Conservation (phyloP, 2,888 invertebrate genomes). For the Prenolepis imparis region DNA sequence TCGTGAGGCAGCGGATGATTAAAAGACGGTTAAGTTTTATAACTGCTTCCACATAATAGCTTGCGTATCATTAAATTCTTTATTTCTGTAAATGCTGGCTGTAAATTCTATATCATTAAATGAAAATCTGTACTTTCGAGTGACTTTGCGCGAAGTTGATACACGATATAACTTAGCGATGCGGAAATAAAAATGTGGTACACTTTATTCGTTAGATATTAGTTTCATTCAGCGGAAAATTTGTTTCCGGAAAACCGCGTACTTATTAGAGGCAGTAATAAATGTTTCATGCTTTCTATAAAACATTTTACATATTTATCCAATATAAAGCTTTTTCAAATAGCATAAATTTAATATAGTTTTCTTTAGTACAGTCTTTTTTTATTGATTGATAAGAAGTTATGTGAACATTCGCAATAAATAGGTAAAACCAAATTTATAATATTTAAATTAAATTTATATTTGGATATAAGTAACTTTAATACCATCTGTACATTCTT, state of each 20-base stretch:
- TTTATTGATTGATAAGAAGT: constrained; percentile 8
- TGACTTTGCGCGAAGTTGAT: constrained; percentile 37
- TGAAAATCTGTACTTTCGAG: constrained; percentile 45
- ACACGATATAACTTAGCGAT: constrained; percentile 12
- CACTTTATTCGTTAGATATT: constrained; percentile 13
- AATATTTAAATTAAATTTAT: constrained; percentile 37
- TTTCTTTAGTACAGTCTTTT: background rate
- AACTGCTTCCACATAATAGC: constrained; percentile 38
- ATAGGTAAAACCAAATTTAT: background rate
- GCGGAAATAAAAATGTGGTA: constrained; percentile 26
- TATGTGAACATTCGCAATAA: background rate
- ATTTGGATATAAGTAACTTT: constrained; percentile 21
- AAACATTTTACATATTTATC: background rate
- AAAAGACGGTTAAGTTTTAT: constrained; percentile 30
- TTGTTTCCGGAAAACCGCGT: background rate
- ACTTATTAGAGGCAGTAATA: background rate
- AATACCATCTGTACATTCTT: background rate
- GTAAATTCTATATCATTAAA: background rate
- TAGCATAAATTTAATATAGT: background rate
- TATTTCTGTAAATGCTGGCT: constrained; percentile 5
- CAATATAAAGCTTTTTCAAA: background rate
- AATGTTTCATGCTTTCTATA: background rate
- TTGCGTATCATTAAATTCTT: constrained; percentile 23
- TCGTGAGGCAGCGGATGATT: constrained; percentile 32
- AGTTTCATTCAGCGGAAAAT: background rate